These are phyloP conservation scores for Plebejus melissa DNA, from an alignment of 2,888 invertebrate species.

Conservation along the genomic window DNA sequence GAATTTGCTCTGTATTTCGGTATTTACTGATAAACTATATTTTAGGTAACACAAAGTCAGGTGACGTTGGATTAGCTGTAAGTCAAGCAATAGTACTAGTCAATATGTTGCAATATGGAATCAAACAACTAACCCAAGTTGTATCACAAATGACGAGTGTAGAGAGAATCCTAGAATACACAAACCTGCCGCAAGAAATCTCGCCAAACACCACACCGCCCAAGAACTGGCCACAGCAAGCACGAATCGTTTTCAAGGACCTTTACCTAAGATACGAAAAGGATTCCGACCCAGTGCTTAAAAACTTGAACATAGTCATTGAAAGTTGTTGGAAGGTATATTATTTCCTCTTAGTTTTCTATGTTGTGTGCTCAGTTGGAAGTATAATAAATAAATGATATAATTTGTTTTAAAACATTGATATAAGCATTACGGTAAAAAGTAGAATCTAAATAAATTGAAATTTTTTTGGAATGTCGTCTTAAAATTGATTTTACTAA, in stretches of 20 bases:
- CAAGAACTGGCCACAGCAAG: slow-evolving; percentile 80
- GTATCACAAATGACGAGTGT: slow-evolving; percentile 87
- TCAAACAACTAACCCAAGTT: slow-evolving; percentile 87
- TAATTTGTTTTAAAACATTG: no score
- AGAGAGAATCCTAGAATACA: slow-evolving; percentile 89
- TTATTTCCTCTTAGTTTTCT: neutral
- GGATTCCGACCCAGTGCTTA: slow-evolving; percentile 83
- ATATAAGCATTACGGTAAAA: no score
- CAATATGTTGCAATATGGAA: slow-evolving; percentile 89
- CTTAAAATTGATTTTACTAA: neutral
- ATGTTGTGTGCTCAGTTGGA: neutral
- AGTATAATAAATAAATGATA: neutral
- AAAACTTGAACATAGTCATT: slow-evolving; percentile 82
- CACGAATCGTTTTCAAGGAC: slow-evolving; percentile 78
- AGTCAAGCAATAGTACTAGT: slow-evolving; percentile 85
- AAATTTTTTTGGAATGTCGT: neutral
- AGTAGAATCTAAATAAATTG: neutral
- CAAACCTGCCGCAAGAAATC: slow-evolving; percentile 84
- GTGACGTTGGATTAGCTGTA: slow-evolving; percentile 84
- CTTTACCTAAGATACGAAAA: slow-evolving; percentile 81
- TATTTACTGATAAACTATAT: neutral
- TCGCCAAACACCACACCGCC: slow-evolving; percentile 80
- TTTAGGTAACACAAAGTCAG: slow-evolving; percentile 76
- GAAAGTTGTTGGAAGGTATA: slow-evolving; percentile 76
- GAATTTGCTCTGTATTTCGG: neutral